Base-by-base conservation (phyloP, 2,888 invertebrate genomes). In the Calephelis perditalis region DNA sequence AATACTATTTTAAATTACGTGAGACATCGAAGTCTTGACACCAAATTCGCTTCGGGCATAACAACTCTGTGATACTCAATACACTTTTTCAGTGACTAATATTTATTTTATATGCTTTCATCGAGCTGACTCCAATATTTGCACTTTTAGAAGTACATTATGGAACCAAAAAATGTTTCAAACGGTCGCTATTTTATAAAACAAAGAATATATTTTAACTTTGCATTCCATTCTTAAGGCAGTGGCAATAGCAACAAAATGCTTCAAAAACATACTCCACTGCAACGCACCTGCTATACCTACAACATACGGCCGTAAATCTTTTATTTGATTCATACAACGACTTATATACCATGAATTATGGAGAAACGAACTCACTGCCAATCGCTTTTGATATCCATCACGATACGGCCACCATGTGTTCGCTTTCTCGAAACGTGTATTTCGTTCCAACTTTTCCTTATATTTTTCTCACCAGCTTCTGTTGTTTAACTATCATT, bases 321-420 rank as follows among this genome's bases (percentile, higher is more conserved):
- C 52, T 52, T 52, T 52, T 52, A 52, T 52, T 52, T 52, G 52
- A 52, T 52, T 52, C 52, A 52, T 52, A 35, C 11, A 52, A 52
- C 26, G 35, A 11, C 52, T 35, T 35, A 52, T 52, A 52, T 52
- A 52, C 26, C 52, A 52, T 52, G 52, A 52, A 52, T 52, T 36
- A 52, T 35, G 35, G 49, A 49, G 49, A 49, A 49, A 47, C 15
- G 47, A 15, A 47, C 15, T 15, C 49, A 10, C 49, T 26, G 49
- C 49, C 49, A 49, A 49, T 49, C 49, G 49, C 49, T 49, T 49
- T 49, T 49, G 35, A 49, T 49, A 49, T 26, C 49, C 26, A 49
- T 49, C 49, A 49, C 5, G 49, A 49, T 49, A 49, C 8, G 49
- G 6, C 49, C 26, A 52, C 49, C 49, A 52, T 26, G 26, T 52